Base-by-base conservation (phyloP, 2,113 vertebrate genomes). In the Ranitomeya variabilis region DNA sequence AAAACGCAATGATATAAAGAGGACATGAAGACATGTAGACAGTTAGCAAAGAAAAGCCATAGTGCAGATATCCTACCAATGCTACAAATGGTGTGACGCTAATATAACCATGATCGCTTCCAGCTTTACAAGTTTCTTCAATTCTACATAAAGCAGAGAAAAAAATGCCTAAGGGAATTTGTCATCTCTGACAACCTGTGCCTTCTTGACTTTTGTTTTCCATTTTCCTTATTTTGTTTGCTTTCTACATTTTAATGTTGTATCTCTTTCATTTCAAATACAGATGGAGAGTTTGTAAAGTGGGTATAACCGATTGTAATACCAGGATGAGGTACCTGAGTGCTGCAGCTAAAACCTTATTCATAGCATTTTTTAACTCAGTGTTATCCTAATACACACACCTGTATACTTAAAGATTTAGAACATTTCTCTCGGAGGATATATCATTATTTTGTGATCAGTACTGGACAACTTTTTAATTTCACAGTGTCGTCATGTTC, bases 1-100 rank as follows among this genome's bases (percentile, higher is more conserved):
- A 66, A 94, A 93, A 80, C 26, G 62, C 73, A 54, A 64, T 81
- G 26, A 88, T n/a, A 84, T 62, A 59, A 77, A 74, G 13, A 83
- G 52, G 80, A 83, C 59, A 78, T 83, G 16, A 73, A 88, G 59
- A 83, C 80, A 77, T 8, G 31, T 76, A 66, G 21, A 88, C 79
- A 45, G 55, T 69, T 66, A 76, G 64, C n/a, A 18, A 51, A 66
- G 31, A 52, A 76, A 88, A 74, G 54, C 16, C 54, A 76, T 26
- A 59, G 54, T 31, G 55, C 69, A n/a, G 74, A 37, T 59, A 23
- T 73, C 83, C 31, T 76, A 85, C 37, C 55, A 31, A n/a, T 62
- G 83, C 69, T 85, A 60, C 69, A 85, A 85, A 74, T 76, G 71
- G 74, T 74, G 69, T 76, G 83, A 85, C 83, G 74, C 37, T 60